Conservation (phyloP, 1,140 invertebrate genomes). For the Xylocopa sonorina region DNA sequence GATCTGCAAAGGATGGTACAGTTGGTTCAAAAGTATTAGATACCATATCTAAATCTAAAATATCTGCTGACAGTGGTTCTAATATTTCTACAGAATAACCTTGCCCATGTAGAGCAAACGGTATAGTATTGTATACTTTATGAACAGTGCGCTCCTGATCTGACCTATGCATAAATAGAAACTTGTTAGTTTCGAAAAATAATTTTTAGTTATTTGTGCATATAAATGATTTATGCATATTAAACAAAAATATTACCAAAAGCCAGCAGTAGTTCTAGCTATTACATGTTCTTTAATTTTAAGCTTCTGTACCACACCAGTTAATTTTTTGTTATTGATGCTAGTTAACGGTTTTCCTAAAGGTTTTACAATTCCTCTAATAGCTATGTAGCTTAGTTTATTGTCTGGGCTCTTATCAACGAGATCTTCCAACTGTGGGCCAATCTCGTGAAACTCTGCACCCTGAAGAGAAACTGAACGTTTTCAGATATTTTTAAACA, state of each 20-base stretch:
- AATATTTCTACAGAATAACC: constrained; percentile 86
- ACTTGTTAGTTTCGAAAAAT: constrained; percentile 11
- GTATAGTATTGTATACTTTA: constrained; percentile 88
- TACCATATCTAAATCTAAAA: constrained; percentile 90
- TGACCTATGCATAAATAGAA: constrained; percentile 77
- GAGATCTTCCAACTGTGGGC: constrained; percentile 84
- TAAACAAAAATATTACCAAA: constrained; percentile 83
- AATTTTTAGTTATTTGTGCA: too few species aligned
- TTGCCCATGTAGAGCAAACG: constrained; percentile 87
- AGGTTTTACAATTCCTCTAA: constrained; percentile 88
- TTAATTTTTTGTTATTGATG: constrained; percentile 85
- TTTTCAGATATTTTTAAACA: constrained; percentile 30
- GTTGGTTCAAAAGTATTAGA: constrained; percentile 89
- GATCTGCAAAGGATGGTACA: constrained; percentile 86
- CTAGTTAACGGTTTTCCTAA: constrained; percentile 88
- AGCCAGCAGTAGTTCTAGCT: constrained; percentile 88
- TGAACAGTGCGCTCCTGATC: constrained; percentile 89
- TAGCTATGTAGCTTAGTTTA: constrained; percentile 87
- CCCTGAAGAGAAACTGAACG: constrained; percentile 75
- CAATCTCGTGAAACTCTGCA: constrained; percentile 86
- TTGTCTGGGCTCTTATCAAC: constrained; percentile 84
- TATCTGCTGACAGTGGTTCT: constrained; percentile 87
- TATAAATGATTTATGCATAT: constrained; percentile 1
- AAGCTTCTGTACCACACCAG: constrained; percentile 88
- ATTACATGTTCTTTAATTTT: constrained; percentile 90